phyloP scores from a whole-genome alignment of 2,888 invertebrate species.

The Cheilosia impressa region DNA sequence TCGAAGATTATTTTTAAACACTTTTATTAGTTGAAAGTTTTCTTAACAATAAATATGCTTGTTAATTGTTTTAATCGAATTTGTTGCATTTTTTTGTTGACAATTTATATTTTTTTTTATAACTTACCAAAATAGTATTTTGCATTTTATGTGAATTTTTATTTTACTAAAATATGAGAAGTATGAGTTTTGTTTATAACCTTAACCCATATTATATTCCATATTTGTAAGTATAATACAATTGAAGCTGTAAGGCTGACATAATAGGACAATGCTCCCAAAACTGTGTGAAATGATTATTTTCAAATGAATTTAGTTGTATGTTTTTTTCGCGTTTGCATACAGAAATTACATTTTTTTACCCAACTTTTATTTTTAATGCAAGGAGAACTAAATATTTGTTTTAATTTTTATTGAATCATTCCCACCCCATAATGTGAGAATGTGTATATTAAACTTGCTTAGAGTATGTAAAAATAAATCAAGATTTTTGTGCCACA shows the following conservation, averaged over 20 bases:
- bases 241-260: conserved; percentile 14
- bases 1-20: conserved; percentile 18
- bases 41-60: conserved; percentile 40
- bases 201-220: conserved; percentile 32
- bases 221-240: conserved; percentile 1
- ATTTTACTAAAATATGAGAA: conserved; percentile 30
- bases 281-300: conserved; percentile 1
- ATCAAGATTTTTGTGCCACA: too few relatives aligned
- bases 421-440: too few relatives aligned
- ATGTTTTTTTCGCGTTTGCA: background rate
- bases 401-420: too few relatives aligned
- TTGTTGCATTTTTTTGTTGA: conserved; percentile 59
- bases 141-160: conserved; percentile 21
- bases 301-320: background rate
- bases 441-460: too few relatives aligned
- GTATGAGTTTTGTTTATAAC: conserved; percentile 29
- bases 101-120: conserved; percentile 9
- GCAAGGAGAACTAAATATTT: too few relatives aligned
- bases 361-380: too few relatives aligned
- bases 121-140: conserved; percentile 55
- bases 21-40: conserved; percentile 28
- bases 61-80: conserved; percentile 46
- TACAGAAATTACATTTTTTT: background rate
- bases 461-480: too few relatives aligned
- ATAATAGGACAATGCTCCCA: conserved; percentile 4